Percentiles rank a stretch among this genome's conserved stretches.
Conservation (phyloP, 2,113 vertebrate species). For the Spheniscus mendiculus region DNA sequence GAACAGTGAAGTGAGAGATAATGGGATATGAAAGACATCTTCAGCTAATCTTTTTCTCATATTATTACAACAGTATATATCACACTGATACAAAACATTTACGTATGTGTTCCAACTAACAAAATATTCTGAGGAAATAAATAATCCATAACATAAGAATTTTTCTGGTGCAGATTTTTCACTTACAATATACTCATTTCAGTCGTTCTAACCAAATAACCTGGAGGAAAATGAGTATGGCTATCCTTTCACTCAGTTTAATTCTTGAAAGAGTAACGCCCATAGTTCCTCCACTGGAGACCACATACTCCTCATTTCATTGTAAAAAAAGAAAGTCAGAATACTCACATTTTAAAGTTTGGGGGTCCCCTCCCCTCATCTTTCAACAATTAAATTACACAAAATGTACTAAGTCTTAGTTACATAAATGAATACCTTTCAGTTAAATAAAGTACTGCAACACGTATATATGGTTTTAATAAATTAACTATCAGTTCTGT, state of each 20-base stretch:
- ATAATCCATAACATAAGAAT: not conserved
- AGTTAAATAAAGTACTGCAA: not conserved
- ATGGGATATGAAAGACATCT: not conserved
- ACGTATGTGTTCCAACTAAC: not conserved
- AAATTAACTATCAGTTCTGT: not conserved
- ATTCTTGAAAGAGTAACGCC: not conserved
- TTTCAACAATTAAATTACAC: not conserved
- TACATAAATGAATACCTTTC: not conserved
- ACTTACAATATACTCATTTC: not conserved
- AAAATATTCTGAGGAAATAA: not conserved
- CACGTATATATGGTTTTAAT: not conserved
- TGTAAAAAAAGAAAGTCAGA: not conserved
- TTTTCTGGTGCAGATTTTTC: not conserved
- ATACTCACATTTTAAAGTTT: not conserved
- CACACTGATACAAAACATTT: not conserved
- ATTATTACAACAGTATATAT: not conserved
- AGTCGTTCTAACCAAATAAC: not conserved
- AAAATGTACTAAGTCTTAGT: not conserved
- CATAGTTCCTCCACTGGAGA: not conserved
- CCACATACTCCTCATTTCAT: not conserved
- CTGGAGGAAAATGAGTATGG: not conserved
- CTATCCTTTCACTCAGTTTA: not conserved
- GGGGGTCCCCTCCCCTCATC: not conserved
- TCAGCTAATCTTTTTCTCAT: not conserved
- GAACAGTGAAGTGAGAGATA: not conserved